phyloP scores from a whole-genome alignment of 2,113 vertebrate species.

The Rousettus leschenaultii region DNA sequence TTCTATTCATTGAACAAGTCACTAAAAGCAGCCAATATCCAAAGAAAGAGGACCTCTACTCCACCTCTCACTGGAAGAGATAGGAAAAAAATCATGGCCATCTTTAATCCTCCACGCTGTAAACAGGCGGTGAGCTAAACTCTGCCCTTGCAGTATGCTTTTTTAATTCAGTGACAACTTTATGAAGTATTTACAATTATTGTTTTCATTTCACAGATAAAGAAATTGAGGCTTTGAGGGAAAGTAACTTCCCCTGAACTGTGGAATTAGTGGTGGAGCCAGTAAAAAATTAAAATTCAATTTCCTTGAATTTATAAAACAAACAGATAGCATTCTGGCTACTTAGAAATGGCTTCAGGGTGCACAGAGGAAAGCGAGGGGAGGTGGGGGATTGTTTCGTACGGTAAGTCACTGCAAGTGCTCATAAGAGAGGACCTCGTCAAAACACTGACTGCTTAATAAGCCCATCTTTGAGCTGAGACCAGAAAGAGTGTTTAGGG shows the following conservation, averaged over 20 bases:
- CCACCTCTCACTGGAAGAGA: not conserved
- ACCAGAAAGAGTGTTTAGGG: not conserved
- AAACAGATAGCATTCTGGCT: not conserved
- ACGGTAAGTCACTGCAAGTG: not conserved
- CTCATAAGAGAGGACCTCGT: not conserved
- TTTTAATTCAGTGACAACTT: not conserved
- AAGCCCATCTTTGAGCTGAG: not conserved
- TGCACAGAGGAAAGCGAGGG: not conserved
- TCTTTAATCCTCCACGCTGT: not conserved
- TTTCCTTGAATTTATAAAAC: conserved; percentile 42
- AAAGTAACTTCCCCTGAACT: not conserved
- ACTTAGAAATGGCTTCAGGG: not conserved
- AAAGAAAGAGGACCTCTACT: not conserved
- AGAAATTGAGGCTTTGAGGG: conserved; percentile 11
- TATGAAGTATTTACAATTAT: not conserved
- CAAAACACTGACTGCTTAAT: not conserved
- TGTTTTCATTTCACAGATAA: conserved; percentile 26
- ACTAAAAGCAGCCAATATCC: not conserved
- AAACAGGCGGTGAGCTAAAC: not conserved
- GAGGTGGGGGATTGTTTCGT: not conserved
- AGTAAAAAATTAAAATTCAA: not conserved
- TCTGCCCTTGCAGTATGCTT: not conserved
- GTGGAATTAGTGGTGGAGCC: not conserved
- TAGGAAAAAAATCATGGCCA: not conserved
- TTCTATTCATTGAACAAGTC: not conserved